Evolutionary conservation across 1,140 invertebrate genomes (phyloP), one percentile per base, ranked within the genome.

Genomic region (Holotrichia oblita): DNA sequence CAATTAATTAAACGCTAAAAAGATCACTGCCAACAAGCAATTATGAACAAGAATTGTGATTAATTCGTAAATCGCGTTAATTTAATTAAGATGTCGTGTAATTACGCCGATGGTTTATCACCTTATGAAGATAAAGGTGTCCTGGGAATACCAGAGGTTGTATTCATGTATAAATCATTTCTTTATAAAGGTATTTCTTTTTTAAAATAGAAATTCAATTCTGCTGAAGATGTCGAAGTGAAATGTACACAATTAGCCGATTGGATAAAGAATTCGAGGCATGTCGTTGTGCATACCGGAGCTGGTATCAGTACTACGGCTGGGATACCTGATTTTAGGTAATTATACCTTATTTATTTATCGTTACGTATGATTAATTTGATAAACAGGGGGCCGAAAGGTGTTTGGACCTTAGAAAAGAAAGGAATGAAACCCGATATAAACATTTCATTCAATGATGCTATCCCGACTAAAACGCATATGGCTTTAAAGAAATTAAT

Each of bases 221-320:
- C 88, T 40, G 86, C 89, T 59, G 92, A 93, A 77, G 91, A 91
- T 75, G 89, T 99, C 0, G 89, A 93, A 73, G 87, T 92, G 81
- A 99, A 99, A 89, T 93, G 95, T 82, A 86, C 90, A 44, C 84
- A 92, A 79, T 88, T 99, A 34, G 93, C 93, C 0, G 88, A 94
- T 77, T 92, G 94, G 89, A 93, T 99, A 59, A 88, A 89, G 85
- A 86, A 90, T 74, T 91, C 95, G 61, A 93, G 94, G 81, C 95
- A 97, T 91, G 92, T 96, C 76, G 97, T 99, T 10, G 90, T 99
- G 40, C 96, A 98, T 85, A 99, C 97, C 22, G 98, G 98, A 42
- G 98, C 98, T 81, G 98, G 98, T 1, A 97, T 99, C 73, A 98
- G 96, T 84, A 99, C 98, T n/a, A 92, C 97, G 44, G 96, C 97